Evolutionary conservation across 2,797 vertebrate genomes (phyloP), one percentile per base, ranked within the genome.

Genomic region (Lacerta viridis): DNA sequence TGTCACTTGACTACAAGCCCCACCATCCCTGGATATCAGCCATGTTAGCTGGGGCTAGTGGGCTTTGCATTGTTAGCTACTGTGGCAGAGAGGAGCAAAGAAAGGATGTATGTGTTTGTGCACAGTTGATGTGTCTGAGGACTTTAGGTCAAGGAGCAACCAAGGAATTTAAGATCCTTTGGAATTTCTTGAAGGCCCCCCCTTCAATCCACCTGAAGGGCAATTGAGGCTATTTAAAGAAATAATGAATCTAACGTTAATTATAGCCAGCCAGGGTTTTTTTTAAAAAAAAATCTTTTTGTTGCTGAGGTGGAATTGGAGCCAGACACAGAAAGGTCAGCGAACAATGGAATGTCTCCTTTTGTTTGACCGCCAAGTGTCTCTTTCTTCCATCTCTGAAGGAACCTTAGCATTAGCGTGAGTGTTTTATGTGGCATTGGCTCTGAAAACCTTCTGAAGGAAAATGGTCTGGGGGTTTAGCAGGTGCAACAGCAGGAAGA

Each of bases 181-280:
- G 5, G 74, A 72, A 64, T 0, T 0, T 81, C 80, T 93, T 90
- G 25, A 74, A 90, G 74, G 5, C 78, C 29, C 86, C 80, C 85
- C 83, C 88, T 68, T 93, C 90, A 43, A 46, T 36, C 87, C 87
- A 90, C 93, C 98, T 98, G 97, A 96, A 97, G 94, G 91, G 95
- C 97, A 94, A 97, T 97, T 98, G 94, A 95, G 94, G 97, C 98
- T 98, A 97, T 98, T 98, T 98, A 98, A 98, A 98, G 98, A 97
- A 98, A 98, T 95, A 97, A 97, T 96, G 97, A 98, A 97, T 97
- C 95, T 87, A 95, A 95, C 97, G 96, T 97, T 98, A 98, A 98
- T 98, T 98, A 97, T 96, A 96, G 96, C 92, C 96, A 97, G 97
- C 97, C 97, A 96, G 91, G 89, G 92, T 96, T 95, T n/a, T 41